Evolutionary conservation across 2,113 vertebrate genomes (phyloP).

Genomic region (Sigmodon hispidus): DNA sequence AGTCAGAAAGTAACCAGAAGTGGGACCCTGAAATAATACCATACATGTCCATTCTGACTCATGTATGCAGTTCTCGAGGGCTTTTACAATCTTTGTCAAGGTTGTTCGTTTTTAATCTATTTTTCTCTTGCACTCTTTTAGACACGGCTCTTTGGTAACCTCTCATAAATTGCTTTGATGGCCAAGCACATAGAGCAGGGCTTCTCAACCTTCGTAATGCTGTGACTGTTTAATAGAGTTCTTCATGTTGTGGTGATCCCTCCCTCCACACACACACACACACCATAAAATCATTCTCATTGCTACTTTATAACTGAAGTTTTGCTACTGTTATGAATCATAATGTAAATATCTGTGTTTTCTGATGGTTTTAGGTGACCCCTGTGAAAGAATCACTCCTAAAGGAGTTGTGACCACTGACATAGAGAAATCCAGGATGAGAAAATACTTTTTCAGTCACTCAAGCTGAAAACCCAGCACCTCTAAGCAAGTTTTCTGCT

Average conservation of each 20-base stretch:
- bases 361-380: background rate
- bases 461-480: background rate
- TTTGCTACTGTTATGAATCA: background rate
- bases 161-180: background rate
- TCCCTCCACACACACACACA: too few relatives aligned
- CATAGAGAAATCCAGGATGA: background rate
- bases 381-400: background rate
- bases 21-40: background rate
- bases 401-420: background rate
- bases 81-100: background rate
- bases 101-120: background rate
- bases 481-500: background rate
- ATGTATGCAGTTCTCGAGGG: background rate
- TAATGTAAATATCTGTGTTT: background rate
- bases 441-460: background rate
- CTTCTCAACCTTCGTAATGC: background rate
- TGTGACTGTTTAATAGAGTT: background rate
- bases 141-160: background rate
- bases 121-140: background rate
- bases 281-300: background rate
- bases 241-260: background rate
- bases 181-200: background rate
- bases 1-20: background rate
- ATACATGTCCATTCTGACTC: background rate
- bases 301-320: background rate